These are phyloP conservation scores for Camponotus fellah DNA, from an alignment of 2,888 invertebrate species.

Conservation along the genomic window DNA sequence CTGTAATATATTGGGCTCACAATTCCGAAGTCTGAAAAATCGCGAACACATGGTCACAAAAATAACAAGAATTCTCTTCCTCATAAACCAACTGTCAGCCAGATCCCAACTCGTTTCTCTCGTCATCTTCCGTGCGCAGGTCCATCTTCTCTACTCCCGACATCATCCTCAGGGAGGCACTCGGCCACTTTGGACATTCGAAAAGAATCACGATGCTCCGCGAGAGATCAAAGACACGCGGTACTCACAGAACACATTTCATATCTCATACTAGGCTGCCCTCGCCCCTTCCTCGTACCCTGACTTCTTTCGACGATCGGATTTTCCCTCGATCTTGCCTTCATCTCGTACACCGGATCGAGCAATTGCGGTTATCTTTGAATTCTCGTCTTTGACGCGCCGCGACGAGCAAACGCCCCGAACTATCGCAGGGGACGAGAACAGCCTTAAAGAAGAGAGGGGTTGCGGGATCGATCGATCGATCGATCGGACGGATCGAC, in stretches of 20 bases:
- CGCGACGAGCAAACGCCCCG: background rate
- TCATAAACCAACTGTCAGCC: constrained; percentile 57
- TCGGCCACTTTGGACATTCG: background rate
- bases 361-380: constrained; percentile 19
- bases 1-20: background rate
- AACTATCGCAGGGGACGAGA: constrained; percentile 24
- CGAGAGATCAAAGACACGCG: constrained; percentile 51
- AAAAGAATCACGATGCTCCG: constrained; percentile 8
- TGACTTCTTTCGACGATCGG: constrained; percentile 23
- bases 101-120: constrained; percentile 38
- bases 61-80: constrained; percentile 14
- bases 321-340: constrained; percentile 6
- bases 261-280: constrained; percentile 11
- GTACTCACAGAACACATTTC: constrained; percentile 20
- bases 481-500: constrained; percentile 45
- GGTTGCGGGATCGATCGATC: constrained; percentile 13
- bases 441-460: background rate
- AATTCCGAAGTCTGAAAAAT: background rate
- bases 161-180: background rate
- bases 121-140: constrained; percentile 30
- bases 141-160: constrained; percentile 2
- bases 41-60: background rate
- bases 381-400: constrained; percentile 39
- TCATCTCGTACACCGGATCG: constrained; percentile 38
- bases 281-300: background rate